phyloP scores from a whole-genome alignment of 2,113 vertebrate genomes.

The Butastur rufipennis region DNA sequence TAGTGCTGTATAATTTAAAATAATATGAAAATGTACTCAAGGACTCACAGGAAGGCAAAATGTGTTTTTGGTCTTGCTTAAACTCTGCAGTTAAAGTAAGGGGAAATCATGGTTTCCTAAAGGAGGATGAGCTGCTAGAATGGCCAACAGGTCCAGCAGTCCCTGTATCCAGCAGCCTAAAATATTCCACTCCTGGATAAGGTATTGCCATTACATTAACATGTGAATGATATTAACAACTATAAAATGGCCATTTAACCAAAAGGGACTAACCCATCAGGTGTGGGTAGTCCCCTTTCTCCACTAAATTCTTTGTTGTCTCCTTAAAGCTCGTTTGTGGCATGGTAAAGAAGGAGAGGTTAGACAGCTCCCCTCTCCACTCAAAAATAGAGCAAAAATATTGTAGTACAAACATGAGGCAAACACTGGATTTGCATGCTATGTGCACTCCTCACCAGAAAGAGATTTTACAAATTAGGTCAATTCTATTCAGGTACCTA shows the following conservation, averaged over 20 bases:
- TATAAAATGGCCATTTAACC: background rate
- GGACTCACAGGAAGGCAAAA: background rate
- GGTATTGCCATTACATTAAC: background rate
- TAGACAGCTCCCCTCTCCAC: background rate
- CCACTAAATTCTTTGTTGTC: background rate
- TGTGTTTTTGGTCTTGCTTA: background rate
- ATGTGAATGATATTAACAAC: background rate
- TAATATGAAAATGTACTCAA: background rate
- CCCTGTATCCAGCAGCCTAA: background rate
- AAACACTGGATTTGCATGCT: background rate
- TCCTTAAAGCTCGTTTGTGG: background rate
- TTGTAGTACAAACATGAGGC: background rate
- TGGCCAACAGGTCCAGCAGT: background rate
- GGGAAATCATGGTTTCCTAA: background rate
- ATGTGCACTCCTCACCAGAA: background rate
- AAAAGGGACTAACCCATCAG: background rate
- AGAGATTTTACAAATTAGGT: background rate
- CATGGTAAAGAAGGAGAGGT: background rate
- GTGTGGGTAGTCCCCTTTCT: background rate
- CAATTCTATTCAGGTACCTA: background rate
- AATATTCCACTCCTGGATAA: background rate
- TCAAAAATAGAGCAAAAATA: background rate
- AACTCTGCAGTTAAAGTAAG: background rate
- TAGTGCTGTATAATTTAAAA: background rate
- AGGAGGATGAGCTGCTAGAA: background rate